A percentile compares a stretch with the other conserved stretches of the same genome.
phyloP scores from a whole-genome alignment of 2,113 vertebrate genomes.

The Chauna torquata region DNA sequence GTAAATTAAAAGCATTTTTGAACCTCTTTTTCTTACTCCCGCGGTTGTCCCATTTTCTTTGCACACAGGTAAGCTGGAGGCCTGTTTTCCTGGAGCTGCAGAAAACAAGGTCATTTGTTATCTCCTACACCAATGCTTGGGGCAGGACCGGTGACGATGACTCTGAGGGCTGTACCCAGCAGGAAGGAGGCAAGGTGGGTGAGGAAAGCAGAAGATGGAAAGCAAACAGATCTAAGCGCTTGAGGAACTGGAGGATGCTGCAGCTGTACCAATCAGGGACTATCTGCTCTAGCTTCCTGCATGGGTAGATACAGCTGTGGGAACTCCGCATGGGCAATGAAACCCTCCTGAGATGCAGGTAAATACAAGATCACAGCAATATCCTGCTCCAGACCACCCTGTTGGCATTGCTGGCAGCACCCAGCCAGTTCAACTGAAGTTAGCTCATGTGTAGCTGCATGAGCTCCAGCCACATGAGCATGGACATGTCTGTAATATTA shows the following conservation, averaged over 20 bases:
- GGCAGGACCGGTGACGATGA: not conserved
- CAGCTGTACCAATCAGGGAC: not conserved
- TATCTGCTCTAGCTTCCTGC: not conserved
- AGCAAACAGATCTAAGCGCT: not conserved
- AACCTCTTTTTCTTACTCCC: not conserved
- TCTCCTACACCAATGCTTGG: not conserved
- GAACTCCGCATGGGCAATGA: not conserved
- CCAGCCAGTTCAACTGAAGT: not conserved
- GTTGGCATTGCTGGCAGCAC: not conserved
- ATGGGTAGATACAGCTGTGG: not conserved
- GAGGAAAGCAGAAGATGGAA: not conserved
- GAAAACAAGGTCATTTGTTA: not conserved
- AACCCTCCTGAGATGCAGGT: not conserved
- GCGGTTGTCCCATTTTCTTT: not conserved
- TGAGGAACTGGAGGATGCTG: not conserved
- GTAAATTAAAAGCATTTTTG: not conserved
- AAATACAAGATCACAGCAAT: not conserved
- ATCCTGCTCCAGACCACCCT: not conserved
- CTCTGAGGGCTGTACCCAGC: not conserved
- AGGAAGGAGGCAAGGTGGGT: accelerated
- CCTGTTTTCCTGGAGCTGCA: not conserved
- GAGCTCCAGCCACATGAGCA: not conserved
- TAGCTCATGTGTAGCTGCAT: not conserved
- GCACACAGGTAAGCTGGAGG: not conserved
- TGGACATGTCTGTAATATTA: not conserved